Percentiles rank a stretch among this genome's conserved stretches.
Evolutionary conservation across 2,888 invertebrate species (phyloP).

Genomic region (Yponomeuta plumbellus): DNA sequence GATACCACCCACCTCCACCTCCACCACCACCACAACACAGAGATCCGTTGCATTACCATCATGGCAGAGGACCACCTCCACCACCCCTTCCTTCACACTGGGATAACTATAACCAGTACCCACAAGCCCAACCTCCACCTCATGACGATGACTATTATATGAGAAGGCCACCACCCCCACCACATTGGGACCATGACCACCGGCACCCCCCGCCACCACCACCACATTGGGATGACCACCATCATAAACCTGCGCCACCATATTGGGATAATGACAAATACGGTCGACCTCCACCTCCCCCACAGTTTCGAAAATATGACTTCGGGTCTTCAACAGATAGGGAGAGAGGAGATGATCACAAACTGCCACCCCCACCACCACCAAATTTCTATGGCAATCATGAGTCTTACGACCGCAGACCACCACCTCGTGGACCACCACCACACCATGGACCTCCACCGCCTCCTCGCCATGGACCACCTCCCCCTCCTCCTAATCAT

Average conservation of each 20-base stretch:
- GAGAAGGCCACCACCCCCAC: not conserved
- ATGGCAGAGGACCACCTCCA: not conserved
- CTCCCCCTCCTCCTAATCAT: not conserved
- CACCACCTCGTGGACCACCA: conserved; percentile 5
- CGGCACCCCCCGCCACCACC: conserved; percentile 3
- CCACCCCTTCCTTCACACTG: not conserved
- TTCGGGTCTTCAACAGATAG: not conserved
- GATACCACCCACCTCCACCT: not conserved
- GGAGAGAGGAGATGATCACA: not conserved
- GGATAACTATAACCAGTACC: not conserved
- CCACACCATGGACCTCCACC: not conserved
- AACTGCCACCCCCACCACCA: not conserved
- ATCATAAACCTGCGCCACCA: not conserved
- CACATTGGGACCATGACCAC: not conserved
- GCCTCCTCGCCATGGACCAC: not conserved
- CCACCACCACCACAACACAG: not conserved
- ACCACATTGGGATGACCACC: not conserved
- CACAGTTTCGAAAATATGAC: not conserved
- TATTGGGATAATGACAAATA: not conserved
- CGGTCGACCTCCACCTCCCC: not conserved
- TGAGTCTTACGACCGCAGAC: not conserved
- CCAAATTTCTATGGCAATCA: not conserved
- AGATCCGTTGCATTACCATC: too few relatives aligned
- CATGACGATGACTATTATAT: not conserved
- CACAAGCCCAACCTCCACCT: not conserved